These are phyloP conservation scores for Latrodectus hesperus DNA, from an alignment of 2,888 invertebrate genomes.

Conservation along the genomic window DNA sequence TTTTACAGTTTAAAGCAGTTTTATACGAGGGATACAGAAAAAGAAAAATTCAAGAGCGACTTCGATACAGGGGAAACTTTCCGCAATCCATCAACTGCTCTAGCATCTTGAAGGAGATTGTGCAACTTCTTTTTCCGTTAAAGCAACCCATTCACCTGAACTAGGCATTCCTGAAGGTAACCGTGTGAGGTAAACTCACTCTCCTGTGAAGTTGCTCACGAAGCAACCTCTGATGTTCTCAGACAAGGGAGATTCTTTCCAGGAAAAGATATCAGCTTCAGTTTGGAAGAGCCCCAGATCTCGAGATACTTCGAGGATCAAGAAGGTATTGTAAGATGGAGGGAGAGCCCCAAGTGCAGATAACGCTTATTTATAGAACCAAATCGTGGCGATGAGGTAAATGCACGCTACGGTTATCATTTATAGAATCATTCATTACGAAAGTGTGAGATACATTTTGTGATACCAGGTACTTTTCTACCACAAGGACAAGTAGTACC, in stretches of 20 bases:
- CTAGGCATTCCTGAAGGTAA: background rate
- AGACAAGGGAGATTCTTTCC: conserved; percentile 7
- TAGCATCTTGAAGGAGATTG: background rate
- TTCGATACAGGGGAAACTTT: no score
- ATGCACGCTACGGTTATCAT: conserved; percentile 13
- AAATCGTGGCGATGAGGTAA: conserved; percentile 35
- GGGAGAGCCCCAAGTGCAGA: conserved; percentile 1
- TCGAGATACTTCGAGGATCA: background rate
- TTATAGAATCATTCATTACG: background rate
- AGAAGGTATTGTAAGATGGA: background rate
- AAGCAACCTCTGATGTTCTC: background rate
- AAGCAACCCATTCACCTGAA: background rate
- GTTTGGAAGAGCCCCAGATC: conserved; percentile 38
- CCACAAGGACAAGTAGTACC: no score
- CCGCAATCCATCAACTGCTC: background rate
- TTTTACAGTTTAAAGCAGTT: no score
- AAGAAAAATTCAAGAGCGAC: no score
- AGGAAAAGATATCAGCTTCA: conserved; percentile 19
- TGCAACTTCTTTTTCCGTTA: background rate
- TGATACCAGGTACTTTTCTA: no score
- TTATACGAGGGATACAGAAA: no score
- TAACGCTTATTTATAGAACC: conserved; percentile 39
- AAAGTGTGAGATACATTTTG: background rate
- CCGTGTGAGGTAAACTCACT: background rate
- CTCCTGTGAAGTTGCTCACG: background rate